phyloP scores from a whole-genome alignment of 2,797 vertebrate genomes.

The Cetoscarus ocellatus region DNA sequence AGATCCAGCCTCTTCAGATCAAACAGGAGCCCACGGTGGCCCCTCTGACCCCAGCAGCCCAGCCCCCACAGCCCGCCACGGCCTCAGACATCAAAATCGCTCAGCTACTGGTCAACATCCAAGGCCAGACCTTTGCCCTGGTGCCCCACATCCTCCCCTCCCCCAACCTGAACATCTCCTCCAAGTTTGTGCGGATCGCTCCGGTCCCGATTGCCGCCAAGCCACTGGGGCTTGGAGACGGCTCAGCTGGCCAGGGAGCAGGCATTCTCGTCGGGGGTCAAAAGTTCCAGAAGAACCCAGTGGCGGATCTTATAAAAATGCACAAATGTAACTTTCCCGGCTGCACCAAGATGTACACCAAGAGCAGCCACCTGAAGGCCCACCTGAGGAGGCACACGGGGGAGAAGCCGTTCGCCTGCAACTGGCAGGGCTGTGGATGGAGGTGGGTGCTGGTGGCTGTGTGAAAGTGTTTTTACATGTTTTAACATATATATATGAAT shows the following conservation, averaged over 20 bases:
- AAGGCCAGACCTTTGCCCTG: conserved; percentile 95
- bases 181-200: conserved; percentile 95
- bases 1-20: conserved; percentile 91
- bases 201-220: conserved; percentile 96
- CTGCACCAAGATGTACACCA: conserved; percentile 98
- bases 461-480: not conserved
- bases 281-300: conserved; percentile 93
- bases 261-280: conserved; percentile 88
- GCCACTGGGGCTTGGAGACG: conserved; percentile 85
- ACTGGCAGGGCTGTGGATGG: conserved; percentile 96
- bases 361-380: conserved; percentile 98
- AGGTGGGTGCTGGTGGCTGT: conserved; percentile 85
- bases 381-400: conserved; percentile 95
- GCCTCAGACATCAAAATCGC: conserved; percentile 90
- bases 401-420: conserved; percentile 97
- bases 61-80: conserved; percentile 70
- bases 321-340: conserved; percentile 96
- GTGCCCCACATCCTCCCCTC: conserved; percentile 93
- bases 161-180: conserved; percentile 86
- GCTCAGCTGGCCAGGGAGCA: conserved; percentile 72
- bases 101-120: conserved; percentile 95
- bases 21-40: conserved; percentile 86
- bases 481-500: not conserved
- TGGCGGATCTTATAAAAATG: conserved; percentile 97
- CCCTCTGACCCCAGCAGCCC: conserved; percentile 59